Evolutionary conservation across 2,113 vertebrate genomes (phyloP), one percentile per base, ranked within the genome.

Genomic region (Glaucomys volans): DNA sequence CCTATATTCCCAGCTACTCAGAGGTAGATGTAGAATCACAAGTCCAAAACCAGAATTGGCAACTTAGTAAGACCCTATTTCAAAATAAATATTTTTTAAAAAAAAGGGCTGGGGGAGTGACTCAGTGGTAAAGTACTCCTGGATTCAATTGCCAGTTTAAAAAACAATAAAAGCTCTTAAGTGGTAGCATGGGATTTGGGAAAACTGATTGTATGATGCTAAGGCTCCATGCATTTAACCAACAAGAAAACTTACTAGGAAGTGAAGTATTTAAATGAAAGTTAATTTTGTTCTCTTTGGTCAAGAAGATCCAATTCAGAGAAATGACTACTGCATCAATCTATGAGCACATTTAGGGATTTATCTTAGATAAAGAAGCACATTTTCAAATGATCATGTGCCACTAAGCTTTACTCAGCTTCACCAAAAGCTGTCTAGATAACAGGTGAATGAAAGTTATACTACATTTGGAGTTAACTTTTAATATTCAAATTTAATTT

Each of bases 401-500:
- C 12, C 75, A 81, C 20, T 87, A 90, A 94, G 94, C 59, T 67
- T 74, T 57, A 85, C 57, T 83, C 32, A 90, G 24, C 37, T 90
- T 62, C 64, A 94, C 47, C 74, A 83, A 96, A 94, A 87, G n/a
- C 18, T 59, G 75, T n/a, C n/a, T n/a, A 96, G 62, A 71, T 90
- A 92, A 86, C 18, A 91, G 47, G 89, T 79, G 79, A 86, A 75
- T 40, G 28, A 77, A 88, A 81, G 16, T 47, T 75, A 86, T 92
- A 69, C 91, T 95, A 94, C 37, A 87, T 75, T 91, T 87, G 92
- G 79, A 87, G 88, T 91, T 83, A 93, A 81, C 83, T 93, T 67
- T 87, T 52, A 95, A 90, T 87, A 91, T 88, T 88, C 72, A 85
- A 57, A 90, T 89, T 50, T 95, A 84, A 80, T 96, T 95, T 90